Base-by-base conservation (phyloP, 2,797 vertebrate genomes). In the Hafferia zeledoni region DNA sequence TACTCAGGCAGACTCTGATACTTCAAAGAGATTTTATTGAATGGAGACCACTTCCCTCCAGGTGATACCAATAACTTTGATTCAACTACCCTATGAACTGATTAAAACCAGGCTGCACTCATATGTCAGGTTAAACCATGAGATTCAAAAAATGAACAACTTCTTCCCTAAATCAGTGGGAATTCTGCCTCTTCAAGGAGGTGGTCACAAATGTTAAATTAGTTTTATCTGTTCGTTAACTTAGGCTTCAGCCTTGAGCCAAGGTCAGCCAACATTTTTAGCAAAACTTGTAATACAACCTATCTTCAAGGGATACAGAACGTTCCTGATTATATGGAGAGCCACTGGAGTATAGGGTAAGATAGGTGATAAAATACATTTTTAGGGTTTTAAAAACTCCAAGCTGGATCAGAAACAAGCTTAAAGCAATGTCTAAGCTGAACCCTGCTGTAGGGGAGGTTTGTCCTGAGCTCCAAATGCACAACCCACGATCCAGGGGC, bases 1-100 rank as follows among this genome's bases (percentile, higher is more conserved):
- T 91, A 50, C 11, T 56, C 30, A 44, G 31, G 23, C 23, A 86
- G 52, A 67, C 25, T 39, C 63, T 49, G 46, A 55, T 81, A 67
- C 33, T 89, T 95, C 76, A 92, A 83, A 95, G 71, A 75, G 59
- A 78, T 71, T 75, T 71, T 87, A 68, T 8, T 74, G 43, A 78
- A 90, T 61, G 43, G 93, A 64, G 64, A 83, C 64, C 43, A 37
- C 64, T 92, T 81, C 35, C 35, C 46, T 85, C 39, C 39, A 83
- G 65, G 52, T 93, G 89, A 85, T 78, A 72, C 31, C 88, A 87
- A 92, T 87, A 89, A 91, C 57, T 85, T 71, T 50, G 65, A 78
- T 89, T 87, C 78, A 43, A 9, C 6, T 53, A 23, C 25, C 9
- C 7, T 53, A 55, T 52, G 33, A 7, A 49, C 37, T 78, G 57